Percentiles rank a stretch among this genome's conserved stretches.
phyloP scores from a whole-genome alignment of 2,888 invertebrate species.

The Erynnis tages region DNA sequence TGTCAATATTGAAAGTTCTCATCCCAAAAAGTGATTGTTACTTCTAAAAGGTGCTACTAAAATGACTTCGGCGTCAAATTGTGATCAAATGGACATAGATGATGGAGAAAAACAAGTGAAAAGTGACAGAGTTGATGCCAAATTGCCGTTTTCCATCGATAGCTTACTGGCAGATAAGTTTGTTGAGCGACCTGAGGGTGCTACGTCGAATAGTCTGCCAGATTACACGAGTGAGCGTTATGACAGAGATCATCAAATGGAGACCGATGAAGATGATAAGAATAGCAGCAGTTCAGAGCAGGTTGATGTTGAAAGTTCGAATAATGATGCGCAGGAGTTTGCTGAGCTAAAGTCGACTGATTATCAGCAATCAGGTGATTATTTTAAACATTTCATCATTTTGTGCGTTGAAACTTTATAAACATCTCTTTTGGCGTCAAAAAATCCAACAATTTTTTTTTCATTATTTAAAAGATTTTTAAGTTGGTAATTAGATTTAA shows the following conservation, averaged over 20 bases:
- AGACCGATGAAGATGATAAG: constrained; percentile 55
- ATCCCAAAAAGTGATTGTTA: neutral
- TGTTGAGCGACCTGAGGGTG: constrained; percentile 26
- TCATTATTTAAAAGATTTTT: too few relatives aligned
- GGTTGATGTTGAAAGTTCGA: constrained; percentile 67
- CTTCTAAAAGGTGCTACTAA: neutral
- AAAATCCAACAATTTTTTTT: too few relatives aligned
- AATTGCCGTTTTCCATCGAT: constrained; percentile 70
- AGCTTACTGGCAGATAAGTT: constrained; percentile 67
- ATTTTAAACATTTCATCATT: neutral
- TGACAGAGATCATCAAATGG: constrained; percentile 46
- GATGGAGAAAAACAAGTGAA: constrained; percentile 38
- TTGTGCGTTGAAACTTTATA: too few relatives aligned
- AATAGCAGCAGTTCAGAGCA: constrained; percentile 60
- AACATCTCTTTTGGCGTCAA: too few relatives aligned
- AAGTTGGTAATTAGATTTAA: too few relatives aligned
- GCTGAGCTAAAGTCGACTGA: constrained; percentile 51
- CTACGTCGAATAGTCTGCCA: constrained; percentile 26
- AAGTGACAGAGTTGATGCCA: constrained; percentile 53
- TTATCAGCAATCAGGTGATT: constrained; percentile 67
- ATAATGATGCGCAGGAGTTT: constrained; percentile 58
- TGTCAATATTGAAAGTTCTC: neutral
- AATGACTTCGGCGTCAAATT: constrained; percentile 29
- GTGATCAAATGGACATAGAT: constrained; percentile 48
- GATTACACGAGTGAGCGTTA: constrained; percentile 24